These are phyloP conservation scores for Caenorhabditis briggsae DNA, from an alignment of 1,140 invertebrate species.

Conservation along the genomic window DNA sequence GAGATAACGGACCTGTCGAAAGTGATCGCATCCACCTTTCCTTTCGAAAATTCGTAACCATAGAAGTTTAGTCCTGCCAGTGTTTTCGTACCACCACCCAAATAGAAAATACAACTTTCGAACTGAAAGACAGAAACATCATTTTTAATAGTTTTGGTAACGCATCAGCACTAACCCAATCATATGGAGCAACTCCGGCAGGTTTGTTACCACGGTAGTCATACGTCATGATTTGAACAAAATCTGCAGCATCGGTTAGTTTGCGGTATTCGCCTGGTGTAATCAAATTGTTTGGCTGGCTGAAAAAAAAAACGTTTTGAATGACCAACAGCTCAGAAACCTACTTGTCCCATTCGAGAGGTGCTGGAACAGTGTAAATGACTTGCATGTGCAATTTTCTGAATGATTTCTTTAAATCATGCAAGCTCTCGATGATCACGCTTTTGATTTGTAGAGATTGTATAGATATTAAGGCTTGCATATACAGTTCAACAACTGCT, in stretches of 20 bases:
- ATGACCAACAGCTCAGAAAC: not conserved
- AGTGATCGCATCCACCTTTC: slow-evolving; percentile 19
- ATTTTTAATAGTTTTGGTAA: slow-evolving; percentile 1
- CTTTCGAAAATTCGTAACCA: slow-evolving; percentile 58
- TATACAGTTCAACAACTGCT: slow-evolving; percentile 73
- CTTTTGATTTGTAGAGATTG: slow-evolving; percentile 19
- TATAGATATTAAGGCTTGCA: slow-evolving; percentile 69
- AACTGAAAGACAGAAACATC: slow-evolving; percentile 30
- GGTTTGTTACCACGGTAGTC: slow-evolving; percentile 64
- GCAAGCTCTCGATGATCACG: slow-evolving; percentile 63
- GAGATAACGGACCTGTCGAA: slow-evolving; percentile 20
- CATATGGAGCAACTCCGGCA: slow-evolving; percentile 53
- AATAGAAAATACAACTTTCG: slow-evolving; percentile 24
- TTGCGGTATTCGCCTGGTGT: slow-evolving; percentile 58
- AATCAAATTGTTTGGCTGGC: slow-evolving; percentile 67
- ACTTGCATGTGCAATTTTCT: slow-evolving; percentile 64
- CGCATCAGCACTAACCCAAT: slow-evolving; percentile 36
- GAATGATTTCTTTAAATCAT: slow-evolving; percentile 64
- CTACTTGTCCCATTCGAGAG: slow-evolving; percentile 64
- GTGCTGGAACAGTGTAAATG: slow-evolving; percentile 68
- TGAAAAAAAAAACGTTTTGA: slow-evolving; percentile 11
- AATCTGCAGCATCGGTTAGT: slow-evolving; percentile 51
- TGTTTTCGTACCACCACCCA: not conserved
- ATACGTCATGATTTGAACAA: slow-evolving; percentile 71
- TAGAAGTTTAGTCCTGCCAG: slow-evolving; percentile 68